Percentiles rank a stretch among this genome's conserved stretches.
These are phyloP conservation scores for Lycodopsis pacificus DNA, from an alignment of 2,797 vertebrate species.

Conservation along the genomic window DNA sequence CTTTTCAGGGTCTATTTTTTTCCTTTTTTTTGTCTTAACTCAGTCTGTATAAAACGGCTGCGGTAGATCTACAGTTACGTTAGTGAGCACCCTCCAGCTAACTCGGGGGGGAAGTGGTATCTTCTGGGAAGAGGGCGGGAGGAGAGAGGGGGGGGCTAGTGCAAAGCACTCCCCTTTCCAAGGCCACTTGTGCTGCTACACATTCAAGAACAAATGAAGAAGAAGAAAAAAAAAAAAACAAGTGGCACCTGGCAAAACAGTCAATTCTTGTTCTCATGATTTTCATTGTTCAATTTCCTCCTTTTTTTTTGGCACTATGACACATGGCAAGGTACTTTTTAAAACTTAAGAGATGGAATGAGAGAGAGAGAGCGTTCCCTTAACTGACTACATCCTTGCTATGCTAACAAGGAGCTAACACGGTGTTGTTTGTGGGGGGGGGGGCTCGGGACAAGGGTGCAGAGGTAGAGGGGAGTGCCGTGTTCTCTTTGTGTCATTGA, in stretches of 20 bases:
- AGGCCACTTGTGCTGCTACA: slow-evolving; percentile 85
- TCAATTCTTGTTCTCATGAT: slow-evolving; percentile 78
- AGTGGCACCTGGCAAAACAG: slow-evolving; percentile 82
- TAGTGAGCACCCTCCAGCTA: slow-evolving; percentile 81
- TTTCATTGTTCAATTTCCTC: slow-evolving; percentile 81
- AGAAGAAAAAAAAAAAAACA: slow-evolving; percentile 54
- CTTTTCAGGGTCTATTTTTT: slow-evolving; percentile 70
- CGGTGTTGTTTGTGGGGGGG: slow-evolving; percentile 14
- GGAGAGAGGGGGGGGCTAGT: slow-evolving; percentile 59
- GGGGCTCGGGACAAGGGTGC: slow-evolving; percentile 41
- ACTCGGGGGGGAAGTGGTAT: slow-evolving; percentile 79
- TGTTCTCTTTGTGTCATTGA: slow-evolving; percentile 71
- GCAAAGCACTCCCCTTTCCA: slow-evolving; percentile 80
- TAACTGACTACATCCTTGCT: slow-evolving; percentile 77
- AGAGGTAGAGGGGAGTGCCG: slow-evolving; percentile 81
- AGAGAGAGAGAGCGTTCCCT: slow-evolving; percentile 71
- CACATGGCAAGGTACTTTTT: slow-evolving; percentile 72
- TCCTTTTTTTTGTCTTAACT: slow-evolving; percentile 54
- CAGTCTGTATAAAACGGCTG: slow-evolving; percentile 79
- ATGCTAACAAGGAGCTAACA: slow-evolving; percentile 54
- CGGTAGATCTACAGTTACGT: slow-evolving; percentile 77
- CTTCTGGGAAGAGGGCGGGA: slow-evolving; percentile 30
- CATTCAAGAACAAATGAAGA: slow-evolving; percentile 76
- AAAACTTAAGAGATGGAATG: slow-evolving; percentile 64
- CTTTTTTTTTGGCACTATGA: slow-evolving; percentile 84